phyloP scores from a whole-genome alignment of 2,113 vertebrate genomes.

The Okapia johnstoni region DNA sequence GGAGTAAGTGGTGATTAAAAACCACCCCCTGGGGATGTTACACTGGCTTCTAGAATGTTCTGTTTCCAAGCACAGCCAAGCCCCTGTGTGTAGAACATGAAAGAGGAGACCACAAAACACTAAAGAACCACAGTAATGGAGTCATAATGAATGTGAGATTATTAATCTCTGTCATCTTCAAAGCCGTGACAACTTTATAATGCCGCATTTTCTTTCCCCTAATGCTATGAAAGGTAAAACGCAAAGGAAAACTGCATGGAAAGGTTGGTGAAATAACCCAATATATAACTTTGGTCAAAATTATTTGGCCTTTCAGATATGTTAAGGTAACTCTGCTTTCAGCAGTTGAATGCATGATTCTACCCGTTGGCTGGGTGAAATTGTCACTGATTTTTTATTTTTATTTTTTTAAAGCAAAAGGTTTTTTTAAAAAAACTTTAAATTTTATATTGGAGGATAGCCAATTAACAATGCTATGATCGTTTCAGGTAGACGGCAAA shows the following conservation, averaged over 20 bases:
- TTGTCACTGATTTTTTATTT: neutral
- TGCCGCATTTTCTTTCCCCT: neutral
- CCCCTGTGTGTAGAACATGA: neutral
- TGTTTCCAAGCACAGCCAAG: conserved; percentile 7
- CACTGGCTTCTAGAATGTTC: conserved; percentile 24
- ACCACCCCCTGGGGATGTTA: neutral
- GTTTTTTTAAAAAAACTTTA: neutral
- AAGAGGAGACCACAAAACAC: neutral
- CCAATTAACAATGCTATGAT: neutral
- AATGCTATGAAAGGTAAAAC: neutral
- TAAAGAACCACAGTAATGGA: neutral
- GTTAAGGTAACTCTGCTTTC: neutral
- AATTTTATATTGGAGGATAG: neutral
- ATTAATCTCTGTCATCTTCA: neutral
- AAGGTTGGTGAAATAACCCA: no score
- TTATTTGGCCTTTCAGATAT: neutral
- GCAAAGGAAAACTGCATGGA: neutral
- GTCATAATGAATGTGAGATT: neutral
- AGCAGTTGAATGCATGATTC: accelerated
- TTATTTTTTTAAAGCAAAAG: neutral
- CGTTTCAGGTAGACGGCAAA: neutral
- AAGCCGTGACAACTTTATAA: neutral
- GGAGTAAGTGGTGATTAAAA: conserved; percentile 15
- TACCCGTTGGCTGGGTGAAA: neutral
- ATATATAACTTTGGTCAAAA: neutral